Evolutionary conservation across 2,113 vertebrate genomes (phyloP).

Genomic region (Stigmatopora argus): DNA sequence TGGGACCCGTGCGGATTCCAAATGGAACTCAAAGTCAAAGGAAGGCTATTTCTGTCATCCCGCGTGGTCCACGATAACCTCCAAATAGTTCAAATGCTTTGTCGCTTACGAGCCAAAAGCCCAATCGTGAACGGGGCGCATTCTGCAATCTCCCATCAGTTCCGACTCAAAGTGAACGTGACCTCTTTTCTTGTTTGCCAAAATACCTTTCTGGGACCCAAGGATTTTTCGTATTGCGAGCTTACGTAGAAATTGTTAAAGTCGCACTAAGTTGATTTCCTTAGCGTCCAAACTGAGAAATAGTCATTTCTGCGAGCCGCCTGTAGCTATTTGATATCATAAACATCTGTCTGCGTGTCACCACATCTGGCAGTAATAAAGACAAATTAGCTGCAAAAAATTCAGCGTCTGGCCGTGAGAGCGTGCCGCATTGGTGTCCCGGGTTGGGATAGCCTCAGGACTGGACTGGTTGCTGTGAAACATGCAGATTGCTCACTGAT

Average conservation of each 20-base stretch:
- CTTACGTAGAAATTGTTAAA: conserved; percentile 20
- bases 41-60: conserved; percentile 12
- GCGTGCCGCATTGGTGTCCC: conserved; percentile 71
- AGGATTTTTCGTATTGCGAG: conserved; percentile 26
- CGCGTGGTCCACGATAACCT: conserved; percentile 28
- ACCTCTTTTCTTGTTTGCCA: conserved; percentile 13
- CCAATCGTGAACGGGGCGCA: conserved; percentile 22
- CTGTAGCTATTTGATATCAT: conserved; percentile 59
- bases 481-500: conserved; percentile 36
- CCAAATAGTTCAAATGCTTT: conserved; percentile 16
- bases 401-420: conserved; percentile 72
- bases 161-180: conserved; percentile 12
- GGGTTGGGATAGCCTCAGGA: conserved; percentile 27
- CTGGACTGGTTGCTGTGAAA: conserved; percentile 22
- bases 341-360: conserved; percentile 68
- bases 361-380: conserved; percentile 80
- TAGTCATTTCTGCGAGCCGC: conserved; percentile 43
- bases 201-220: background rate
- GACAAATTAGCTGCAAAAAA: conserved; percentile 75
- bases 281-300: conserved; percentile 41
- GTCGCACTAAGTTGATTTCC: conserved; percentile 36
- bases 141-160: no score
- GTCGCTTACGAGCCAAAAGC: conserved; percentile 11
- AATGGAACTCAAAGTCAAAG: background rate
- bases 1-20: conserved; percentile 41